Evolutionary conservation across 2,888 invertebrate genomes (phyloP).

Genomic region (Colostygia pectinataria): DNA sequence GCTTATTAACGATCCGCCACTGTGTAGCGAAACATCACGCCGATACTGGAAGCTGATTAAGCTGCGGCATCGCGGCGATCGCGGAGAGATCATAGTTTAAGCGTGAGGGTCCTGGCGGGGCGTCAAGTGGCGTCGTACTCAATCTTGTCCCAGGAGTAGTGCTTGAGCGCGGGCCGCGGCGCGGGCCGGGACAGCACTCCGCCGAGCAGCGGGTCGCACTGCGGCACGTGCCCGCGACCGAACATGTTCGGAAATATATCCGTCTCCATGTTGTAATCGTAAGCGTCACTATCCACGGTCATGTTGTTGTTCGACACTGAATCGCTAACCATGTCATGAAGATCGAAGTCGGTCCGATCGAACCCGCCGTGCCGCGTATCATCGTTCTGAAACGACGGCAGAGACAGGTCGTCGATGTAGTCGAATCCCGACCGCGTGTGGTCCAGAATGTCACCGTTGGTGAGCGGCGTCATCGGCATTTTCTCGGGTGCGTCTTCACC

Average conservation of each 20-base stretch:
- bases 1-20: constrained; percentile 48
- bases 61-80: constrained; percentile 20
- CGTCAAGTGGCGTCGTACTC: constrained; percentile 87
- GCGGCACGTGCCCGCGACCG: constrained; percentile 75
- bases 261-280: constrained; percentile 69
- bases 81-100: constrained; percentile 48
- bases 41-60: constrained; percentile 16
- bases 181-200: constrained; percentile 84
- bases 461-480: constrained; percentile 66
- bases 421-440: constrained; percentile 67
- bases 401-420: constrained; percentile 72
- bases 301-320: constrained; percentile 79
- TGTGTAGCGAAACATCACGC: constrained; percentile 46
- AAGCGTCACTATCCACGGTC: constrained; percentile 76
- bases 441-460: constrained; percentile 71
- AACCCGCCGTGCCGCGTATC: constrained; percentile 57
- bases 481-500: constrained; percentile 63
- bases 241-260: constrained; percentile 74
- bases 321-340: constrained; percentile 86
- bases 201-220: constrained; percentile 89
- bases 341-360: constrained; percentile 74
- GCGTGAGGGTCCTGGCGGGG: constrained; percentile 29
- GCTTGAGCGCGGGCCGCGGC: constrained; percentile 85
- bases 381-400: constrained; percentile 71
- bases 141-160: constrained; percentile 89